Evolutionary conservation across 2,113 vertebrate genomes (phyloP).

Genomic region (Ancistrus triradiatus): DNA sequence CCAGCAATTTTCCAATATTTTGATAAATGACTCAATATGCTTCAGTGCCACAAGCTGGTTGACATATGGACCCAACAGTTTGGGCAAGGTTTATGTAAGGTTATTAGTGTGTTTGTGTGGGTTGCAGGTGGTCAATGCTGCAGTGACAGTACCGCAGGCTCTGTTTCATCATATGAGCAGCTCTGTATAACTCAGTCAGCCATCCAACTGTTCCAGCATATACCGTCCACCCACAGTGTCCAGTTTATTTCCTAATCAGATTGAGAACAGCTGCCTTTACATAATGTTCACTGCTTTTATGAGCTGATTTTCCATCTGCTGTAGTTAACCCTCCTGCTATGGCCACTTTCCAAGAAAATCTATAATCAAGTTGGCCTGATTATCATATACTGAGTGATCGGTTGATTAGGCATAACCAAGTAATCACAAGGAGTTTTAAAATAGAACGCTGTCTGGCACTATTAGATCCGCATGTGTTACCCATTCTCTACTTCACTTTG

Average conservation of each 20-base stretch:
- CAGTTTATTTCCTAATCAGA: slow-evolving; percentile 35
- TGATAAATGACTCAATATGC: not conserved
- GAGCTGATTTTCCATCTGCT: slow-evolving; percentile 26
- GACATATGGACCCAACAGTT: not conserved
- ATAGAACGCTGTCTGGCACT: too few relatives aligned
- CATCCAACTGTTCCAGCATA: not conserved
- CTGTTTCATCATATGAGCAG: slow-evolving; percentile 3
- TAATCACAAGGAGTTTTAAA: too few relatives aligned
- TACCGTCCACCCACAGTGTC: slow-evolving; percentile 5
- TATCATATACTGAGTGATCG: not conserved
- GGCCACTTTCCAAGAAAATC: not conserved
- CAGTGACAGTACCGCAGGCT: not conserved
- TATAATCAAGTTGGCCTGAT: not conserved
- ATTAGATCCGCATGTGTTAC: too few relatives aligned
- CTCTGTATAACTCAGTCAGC: not conserved
- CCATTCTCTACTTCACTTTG: too few relatives aligned
- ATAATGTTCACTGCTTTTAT: slow-evolving; percentile 22
- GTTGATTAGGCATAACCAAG: not conserved
- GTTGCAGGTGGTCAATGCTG: slow-evolving; percentile 16
- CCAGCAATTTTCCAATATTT: not conserved
- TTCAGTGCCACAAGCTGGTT: not conserved
- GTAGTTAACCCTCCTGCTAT: slow-evolving; percentile 3
- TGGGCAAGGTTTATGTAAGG: slow-evolving; percentile 1
- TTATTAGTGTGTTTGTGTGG: slow-evolving; percentile 10
- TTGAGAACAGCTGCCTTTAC: slow-evolving; percentile 17